Conservation (phyloP, 2,888 invertebrate species). For the Cerceris ruficornis region DNA sequence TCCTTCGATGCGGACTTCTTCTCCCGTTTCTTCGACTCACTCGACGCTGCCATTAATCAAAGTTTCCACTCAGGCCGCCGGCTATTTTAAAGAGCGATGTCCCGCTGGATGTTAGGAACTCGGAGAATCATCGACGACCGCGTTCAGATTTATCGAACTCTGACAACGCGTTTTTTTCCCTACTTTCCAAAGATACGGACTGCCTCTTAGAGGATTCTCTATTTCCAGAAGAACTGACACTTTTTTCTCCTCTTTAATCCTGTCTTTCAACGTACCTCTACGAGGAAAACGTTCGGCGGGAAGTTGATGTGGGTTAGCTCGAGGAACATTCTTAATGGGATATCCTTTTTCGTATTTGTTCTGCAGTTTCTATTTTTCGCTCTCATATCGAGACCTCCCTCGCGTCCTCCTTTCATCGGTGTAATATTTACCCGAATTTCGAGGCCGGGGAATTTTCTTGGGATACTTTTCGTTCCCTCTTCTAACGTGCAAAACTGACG, state of each 20-base stretch:
- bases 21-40: conserved; percentile 23
- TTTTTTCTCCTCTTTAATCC: not conserved
- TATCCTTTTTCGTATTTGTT: not conserved
- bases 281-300: not conserved
- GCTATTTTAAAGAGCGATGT: conserved; percentile 11
- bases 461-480: not conserved
- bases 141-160: not conserved
- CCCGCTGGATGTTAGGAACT: not conserved
- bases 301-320: not conserved
- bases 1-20: not conserved
- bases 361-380: not conserved
- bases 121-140: not conserved
- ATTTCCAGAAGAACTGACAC: not conserved
- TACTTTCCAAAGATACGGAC: too few relatives aligned
- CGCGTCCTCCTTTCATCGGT: not conserved
- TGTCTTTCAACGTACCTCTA: not conserved
- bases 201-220: not conserved
- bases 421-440: conserved; percentile 5
- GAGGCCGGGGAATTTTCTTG: not conserved
- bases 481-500: not conserved
- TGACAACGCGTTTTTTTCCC: too few relatives aligned
- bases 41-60: conserved; percentile 38
- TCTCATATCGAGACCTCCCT: not conserved
- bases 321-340: not conserved
- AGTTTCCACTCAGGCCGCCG: conserved; percentile 20